phyloP scores from a whole-genome alignment of 1,140 invertebrate genomes.

The Chironomus striatipennis region DNA sequence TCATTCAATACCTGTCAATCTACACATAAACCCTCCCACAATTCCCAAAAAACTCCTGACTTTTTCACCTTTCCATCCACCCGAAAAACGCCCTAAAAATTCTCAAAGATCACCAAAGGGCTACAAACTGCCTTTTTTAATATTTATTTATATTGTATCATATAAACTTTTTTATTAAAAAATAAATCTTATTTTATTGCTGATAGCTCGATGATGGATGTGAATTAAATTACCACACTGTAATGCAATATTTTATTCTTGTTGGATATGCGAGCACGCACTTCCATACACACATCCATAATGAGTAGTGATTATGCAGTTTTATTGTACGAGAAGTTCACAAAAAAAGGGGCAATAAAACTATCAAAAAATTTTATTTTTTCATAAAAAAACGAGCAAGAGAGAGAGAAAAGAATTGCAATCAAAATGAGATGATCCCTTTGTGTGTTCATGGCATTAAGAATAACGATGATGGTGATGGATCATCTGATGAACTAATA shows the following conservation, averaged over 20 bases:
- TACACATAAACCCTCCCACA: no score
- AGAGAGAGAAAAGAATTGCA: background rate
- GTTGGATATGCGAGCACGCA: background rate
- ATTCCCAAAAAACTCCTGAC: no score
- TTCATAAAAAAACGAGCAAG: background rate
- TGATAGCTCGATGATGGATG: slow-evolving; percentile 11
- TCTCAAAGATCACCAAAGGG: no score
- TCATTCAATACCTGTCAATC: no score
- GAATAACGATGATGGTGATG: background rate
- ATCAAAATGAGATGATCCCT: background rate
- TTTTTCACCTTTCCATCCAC: no score
- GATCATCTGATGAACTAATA: background rate
- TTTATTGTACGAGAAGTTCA: background rate
- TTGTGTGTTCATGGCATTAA: background rate
- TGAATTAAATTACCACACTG: slow-evolving; percentile 19
- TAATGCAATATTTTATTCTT: no score
- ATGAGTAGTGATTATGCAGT: background rate
- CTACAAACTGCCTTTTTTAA: no score
- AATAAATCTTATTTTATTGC: slow-evolving; percentile 4
- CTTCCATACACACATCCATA: background rate
- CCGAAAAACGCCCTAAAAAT: no score
- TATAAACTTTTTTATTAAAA: no score
- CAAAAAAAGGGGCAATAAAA: background rate
- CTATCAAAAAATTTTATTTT: background rate
- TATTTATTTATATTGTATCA: no score